Evolutionary conservation across 2,797 vertebrate species (phyloP).

Genomic region (Lepilemur septentrionalis): DNA sequence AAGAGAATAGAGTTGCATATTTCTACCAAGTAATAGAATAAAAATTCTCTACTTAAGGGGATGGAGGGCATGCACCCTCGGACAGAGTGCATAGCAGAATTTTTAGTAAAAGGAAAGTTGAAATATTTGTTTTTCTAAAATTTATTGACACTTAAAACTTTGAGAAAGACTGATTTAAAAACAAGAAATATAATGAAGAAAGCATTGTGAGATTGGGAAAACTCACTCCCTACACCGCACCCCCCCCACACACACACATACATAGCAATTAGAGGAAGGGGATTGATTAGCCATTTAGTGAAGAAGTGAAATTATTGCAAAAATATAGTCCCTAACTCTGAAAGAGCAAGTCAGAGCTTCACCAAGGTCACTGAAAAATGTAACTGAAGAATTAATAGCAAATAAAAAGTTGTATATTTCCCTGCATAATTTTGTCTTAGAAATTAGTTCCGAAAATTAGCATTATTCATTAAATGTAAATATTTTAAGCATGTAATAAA

Average conservation of each 20-base stretch:
- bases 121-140: neutral
- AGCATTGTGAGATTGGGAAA: neutral
- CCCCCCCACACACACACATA: neutral
- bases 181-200: neutral
- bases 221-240: fast-evolving
- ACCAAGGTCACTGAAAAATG: neutral
- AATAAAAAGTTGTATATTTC: neutral
- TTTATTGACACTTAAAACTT: neutral
- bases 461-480: neutral
- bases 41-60: neutral
- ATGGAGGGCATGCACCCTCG: fast-evolving
- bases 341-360: neutral
- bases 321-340: neutral
- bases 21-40: neutral
- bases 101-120: neutral
- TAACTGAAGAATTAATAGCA: neutral
- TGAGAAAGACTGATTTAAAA: neutral
- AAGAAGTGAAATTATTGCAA: neutral
- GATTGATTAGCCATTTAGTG: neutral
- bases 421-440: neutral
- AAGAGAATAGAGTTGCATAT: neutral
- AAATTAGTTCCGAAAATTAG: neutral
- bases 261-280: neutral
- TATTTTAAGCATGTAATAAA: neutral
- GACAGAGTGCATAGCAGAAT: neutral